Evolutionary conservation across 2,797 vertebrate species (phyloP).

Genomic region (Myripristis jacobus): DNA sequence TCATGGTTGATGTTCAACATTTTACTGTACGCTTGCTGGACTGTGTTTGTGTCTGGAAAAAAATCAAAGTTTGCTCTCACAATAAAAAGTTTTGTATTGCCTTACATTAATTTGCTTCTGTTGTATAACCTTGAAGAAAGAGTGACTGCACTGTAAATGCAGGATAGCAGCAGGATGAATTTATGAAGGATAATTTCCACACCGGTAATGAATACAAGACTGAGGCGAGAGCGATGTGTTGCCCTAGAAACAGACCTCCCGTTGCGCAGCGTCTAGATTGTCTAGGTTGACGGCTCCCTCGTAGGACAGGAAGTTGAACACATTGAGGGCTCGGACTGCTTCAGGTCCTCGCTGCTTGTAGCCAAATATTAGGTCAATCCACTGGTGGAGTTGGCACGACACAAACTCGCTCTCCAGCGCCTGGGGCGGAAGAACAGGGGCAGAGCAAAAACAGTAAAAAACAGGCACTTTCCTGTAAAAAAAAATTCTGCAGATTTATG

Average conservation of each 20-base stretch:
- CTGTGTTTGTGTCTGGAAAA: neutral
- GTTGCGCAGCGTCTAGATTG: constrained; percentile 88
- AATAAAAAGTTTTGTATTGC: neutral
- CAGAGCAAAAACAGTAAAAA: neutral
- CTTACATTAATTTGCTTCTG: neutral
- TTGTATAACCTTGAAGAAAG: neutral
- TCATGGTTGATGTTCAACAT: too few relatives aligned
- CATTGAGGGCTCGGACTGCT: constrained; percentile 93
- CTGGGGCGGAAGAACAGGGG: constrained; percentile 68
- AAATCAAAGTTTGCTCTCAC: neutral
- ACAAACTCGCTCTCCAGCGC: constrained; percentile 98
- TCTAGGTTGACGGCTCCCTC: constrained; percentile 95
- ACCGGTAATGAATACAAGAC: neutral
- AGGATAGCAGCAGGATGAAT: neutral
- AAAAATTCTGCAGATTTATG: too few relatives aligned
- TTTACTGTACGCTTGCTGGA: too few relatives aligned
- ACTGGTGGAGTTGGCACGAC: constrained; percentile 93
- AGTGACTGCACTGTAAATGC: neutral
- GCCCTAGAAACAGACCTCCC: constrained; percentile 87
- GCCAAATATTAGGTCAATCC: constrained; percentile 98
- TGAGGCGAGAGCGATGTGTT: neutral
- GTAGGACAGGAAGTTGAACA: constrained; percentile 95
- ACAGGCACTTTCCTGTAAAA: neutral
- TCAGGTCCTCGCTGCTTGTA: constrained; percentile 98
- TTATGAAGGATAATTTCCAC: constrained; percentile 4